A percentile compares a stretch with the other conserved stretches of the same genome.
Conservation (phyloP, 1,140 invertebrate genomes). For the Popillia japonica region DNA sequence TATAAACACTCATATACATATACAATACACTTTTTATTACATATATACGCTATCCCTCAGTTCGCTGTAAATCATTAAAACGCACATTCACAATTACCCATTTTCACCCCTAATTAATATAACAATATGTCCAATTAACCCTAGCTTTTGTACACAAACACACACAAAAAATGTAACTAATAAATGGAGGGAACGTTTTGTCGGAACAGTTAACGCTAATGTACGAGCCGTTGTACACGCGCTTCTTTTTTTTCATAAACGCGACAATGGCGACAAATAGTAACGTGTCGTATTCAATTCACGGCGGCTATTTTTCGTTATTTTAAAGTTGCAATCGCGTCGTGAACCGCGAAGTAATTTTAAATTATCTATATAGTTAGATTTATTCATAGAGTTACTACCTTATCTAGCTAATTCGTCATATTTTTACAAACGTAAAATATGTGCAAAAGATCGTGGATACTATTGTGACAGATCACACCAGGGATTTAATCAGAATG, state of each 20-base stretch:
- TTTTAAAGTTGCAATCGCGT: neutral
- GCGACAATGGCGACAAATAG: neutral
- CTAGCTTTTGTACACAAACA: neutral
- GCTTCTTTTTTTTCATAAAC: neutral
- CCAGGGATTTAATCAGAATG: no score
- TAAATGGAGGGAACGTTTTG: constrained; percentile 10
- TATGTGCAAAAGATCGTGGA: no score
- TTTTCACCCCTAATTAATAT: constrained; percentile 35
- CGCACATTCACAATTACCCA: constrained; percentile 24
- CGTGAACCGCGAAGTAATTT: neutral
- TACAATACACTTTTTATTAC: neutral
- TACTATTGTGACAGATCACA: no score
- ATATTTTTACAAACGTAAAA: no score
- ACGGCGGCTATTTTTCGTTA: neutral
- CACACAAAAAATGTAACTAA: constrained; percentile 19
- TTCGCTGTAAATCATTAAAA: constrained; percentile 16
- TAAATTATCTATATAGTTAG: no score
- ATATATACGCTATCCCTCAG: neutral
- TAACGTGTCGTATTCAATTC: neutral
- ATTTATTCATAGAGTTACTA: no score
- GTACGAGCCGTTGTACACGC: neutral
- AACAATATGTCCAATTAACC: constrained; percentile 27
- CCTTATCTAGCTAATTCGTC: no score
- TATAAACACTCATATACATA: neutral
- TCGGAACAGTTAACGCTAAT: neutral